Base-by-base conservation (phyloP, 1,140 invertebrate species). In the Zaprionus ghesquierei region DNA sequence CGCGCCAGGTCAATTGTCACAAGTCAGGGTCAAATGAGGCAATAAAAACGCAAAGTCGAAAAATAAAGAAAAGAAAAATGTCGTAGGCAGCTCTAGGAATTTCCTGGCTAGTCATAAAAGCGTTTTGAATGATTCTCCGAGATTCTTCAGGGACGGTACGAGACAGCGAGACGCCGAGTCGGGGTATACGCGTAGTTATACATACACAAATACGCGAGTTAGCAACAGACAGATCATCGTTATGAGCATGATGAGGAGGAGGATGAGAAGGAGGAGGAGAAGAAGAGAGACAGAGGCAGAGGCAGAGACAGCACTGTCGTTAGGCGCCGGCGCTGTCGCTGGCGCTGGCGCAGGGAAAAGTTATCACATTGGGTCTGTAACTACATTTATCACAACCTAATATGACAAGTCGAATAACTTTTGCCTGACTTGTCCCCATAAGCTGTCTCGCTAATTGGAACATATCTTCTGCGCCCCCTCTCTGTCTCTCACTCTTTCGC, bases 371-470 rank as follows among this genome's bases (percentile, higher is more conserved):
- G 72, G 25, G 79, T 81, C 74, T 89, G 82, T 84, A 90, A 90
- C 87, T 90, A 90, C 87, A 90, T 90, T 90, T 89, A 90, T 90
- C 87, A 90, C 82, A 77, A 75, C 84, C 79, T 90, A 90, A 90
- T 90, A 89, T 90, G 87, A 90, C 87, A 90, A 89, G 63, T 89
- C 80, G 79, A 85, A 89, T 89, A 85, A 89, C 75, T 84, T 81
- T 89, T 80, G 79, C 84, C 58, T 81, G 66, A 51, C 49, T 72
- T 44, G 55, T 5, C 22, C 41, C 41, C 41, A 46, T 46, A 46
- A 46, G 41, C 41, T 46, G 41, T 46, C 41, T 71, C 78, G 69
- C 89, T 90, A 90, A 90, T 90, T 90, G 89, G 89, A 85, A 89
- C 84, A 90, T 90, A 90, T 89, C 74, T 89, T 50, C 38, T 55